Evolutionary conservation across 2,113 vertebrate species (phyloP), one percentile per base, ranked within the genome.

Genomic region (Xyrauchen texanus): DNA sequence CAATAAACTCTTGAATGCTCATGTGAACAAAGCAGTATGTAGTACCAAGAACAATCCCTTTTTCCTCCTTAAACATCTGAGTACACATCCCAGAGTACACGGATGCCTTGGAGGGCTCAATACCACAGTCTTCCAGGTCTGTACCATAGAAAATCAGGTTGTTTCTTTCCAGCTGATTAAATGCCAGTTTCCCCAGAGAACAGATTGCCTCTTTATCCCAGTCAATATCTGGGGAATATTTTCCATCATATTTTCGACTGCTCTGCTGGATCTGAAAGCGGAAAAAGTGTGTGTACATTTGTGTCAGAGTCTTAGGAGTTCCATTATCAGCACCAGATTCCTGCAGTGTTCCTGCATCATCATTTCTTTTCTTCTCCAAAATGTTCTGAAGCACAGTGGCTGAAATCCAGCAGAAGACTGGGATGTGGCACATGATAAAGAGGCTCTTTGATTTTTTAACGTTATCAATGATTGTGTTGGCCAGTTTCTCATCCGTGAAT

Each of bases 281-380:
- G 6, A 78, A 46, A 16, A 78, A 78, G 9, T 57, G 34, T 11
- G 76, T 68, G 76, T 68, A 78, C 76, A 78, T 78, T 9, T 79
- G 57, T 6, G 77, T 79, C 77, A 79, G 77, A 58, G 77, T 79
- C 58, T 64, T 61, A 11, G 67, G 67, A 57, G 58, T 55, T 34
- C 3, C 21, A 5, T 79, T 58, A 63, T 65, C 77, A 65, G 9
- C 21, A 7, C 44, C 13, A 42, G 62, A 64, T 64, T 44, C 5
- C 62, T 44, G 4, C 15, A 1, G 62, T 63, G 21, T 44, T 63
- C 8, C n/a, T 3, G 57, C 21, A 65, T 42, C 21, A 34, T 34
- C 21, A 34, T 34, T 34, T 15, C 7, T 11, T 6, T 60, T 42
- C n/a, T 55, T n/a, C 21, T 34, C 21, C 21, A 34, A 34, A 34